Conservation (phyloP, 2,113 vertebrate species). For the Anser brachyrhynchus region DNA sequence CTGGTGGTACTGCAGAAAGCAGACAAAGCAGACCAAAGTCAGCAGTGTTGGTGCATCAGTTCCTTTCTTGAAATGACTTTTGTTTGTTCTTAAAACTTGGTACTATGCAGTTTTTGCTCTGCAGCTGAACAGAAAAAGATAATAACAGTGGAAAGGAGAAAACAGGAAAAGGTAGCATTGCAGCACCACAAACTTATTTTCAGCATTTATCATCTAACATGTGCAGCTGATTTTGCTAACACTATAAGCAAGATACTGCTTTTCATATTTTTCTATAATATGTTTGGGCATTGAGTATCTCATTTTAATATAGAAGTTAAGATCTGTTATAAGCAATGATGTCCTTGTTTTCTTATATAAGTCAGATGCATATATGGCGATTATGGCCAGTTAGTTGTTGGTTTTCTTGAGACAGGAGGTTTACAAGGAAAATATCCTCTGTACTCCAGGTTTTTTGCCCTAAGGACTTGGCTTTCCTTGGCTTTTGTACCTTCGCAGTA, state of each 20-base stretch:
- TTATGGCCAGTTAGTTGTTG: background rate
- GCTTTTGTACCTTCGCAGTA: background rate
- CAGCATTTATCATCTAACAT: background rate
- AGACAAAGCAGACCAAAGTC: background rate
- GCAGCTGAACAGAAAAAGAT: background rate
- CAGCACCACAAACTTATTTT: background rate
- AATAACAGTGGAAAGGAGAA: background rate
- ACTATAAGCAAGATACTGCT: background rate
- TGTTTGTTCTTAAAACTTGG: background rate
- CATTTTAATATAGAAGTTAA: background rate
- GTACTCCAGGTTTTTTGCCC: background rate
- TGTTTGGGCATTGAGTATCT: background rate
- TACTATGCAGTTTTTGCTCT: background rate
- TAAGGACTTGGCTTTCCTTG: background rate
- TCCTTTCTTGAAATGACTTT: background rate
- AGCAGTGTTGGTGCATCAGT: rapidly evolving
- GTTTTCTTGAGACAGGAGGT: background rate
- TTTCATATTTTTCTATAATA: background rate
- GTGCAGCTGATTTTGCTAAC: background rate
- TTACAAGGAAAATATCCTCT: background rate
- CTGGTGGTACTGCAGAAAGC: background rate
- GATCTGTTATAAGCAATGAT: background rate
- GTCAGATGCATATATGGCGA: background rate
- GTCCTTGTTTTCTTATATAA: background rate
- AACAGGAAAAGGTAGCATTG: rapidly evolving